A percentile compares a stretch with the other conserved stretches of the same genome.
Conservation (phyloP, 2,113 vertebrate species). For the Galbula dea region DNA sequence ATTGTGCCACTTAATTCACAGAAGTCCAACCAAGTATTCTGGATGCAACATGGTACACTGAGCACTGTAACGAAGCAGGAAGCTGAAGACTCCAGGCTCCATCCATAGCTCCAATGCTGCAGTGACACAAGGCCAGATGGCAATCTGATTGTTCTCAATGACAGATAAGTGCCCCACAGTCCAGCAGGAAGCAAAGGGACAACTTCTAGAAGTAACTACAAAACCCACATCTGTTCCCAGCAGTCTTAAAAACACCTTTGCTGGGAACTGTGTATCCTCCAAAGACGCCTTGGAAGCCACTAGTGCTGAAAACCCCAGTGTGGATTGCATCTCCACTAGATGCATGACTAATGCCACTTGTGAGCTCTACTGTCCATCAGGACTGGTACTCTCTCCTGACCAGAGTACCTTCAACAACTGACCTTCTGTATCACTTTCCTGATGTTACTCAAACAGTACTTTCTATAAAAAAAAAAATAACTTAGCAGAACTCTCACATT, state of each 20-base stretch:
- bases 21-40: background rate
- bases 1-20: conserved; percentile 18
- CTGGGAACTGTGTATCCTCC: background rate
- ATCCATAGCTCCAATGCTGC: background rate
- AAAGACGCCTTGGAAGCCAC: background rate
- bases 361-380: rapidly evolving
- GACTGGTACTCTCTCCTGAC: background rate
- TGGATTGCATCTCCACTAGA: background rate
- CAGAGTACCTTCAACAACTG: rapidly evolving
- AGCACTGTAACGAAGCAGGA: background rate
- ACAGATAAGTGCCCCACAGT: rapidly evolving
- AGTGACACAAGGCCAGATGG: background rate
- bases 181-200: background rate
- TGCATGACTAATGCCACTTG: too few species aligned
- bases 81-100: background rate
- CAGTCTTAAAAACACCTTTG: background rate
- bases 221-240: background rate
- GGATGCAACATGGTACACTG: background rate
- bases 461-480: rapidly evolving
- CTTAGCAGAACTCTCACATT: background rate
- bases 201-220: background rate
- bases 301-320: rapidly evolving
- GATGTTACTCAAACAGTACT: background rate
- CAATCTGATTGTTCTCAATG: too few species aligned
- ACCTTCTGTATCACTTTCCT: background rate